A percentile compares a stretch with the other conserved stretches of the same genome.
These are phyloP conservation scores for Choreutis nemorana DNA, from an alignment of 2,888 invertebrate species.

Conservation along the genomic window DNA sequence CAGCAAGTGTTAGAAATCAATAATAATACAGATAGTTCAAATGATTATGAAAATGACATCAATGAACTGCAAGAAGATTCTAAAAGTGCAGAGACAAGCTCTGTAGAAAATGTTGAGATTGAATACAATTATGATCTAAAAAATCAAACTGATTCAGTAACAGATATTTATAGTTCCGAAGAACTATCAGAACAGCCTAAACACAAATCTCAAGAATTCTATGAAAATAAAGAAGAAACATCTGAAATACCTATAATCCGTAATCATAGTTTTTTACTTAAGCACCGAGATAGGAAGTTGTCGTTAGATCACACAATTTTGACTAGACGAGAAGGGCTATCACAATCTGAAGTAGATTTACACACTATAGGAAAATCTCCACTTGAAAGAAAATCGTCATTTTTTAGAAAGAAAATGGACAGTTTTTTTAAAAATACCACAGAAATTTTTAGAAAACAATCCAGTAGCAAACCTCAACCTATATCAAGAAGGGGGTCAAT, in stretches of 20 bases:
- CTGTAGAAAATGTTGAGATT: too few species aligned
- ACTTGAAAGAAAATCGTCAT: conserved; percentile 51
- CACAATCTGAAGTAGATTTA: conserved; percentile 51
- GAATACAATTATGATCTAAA: conserved; percentile 11
- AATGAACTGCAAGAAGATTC: not conserved
- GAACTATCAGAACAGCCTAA: not conserved
- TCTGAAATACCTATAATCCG: not conserved
- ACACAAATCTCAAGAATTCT: not conserved
- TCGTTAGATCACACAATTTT: conserved; percentile 48
- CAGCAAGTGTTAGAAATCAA: conserved; percentile 9
- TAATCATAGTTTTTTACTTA: not conserved
- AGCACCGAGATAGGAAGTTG: conserved; percentile 33
- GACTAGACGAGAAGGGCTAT: conserved; percentile 33
- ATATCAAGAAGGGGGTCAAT: conserved; percentile 34
- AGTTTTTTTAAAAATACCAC: conserved; percentile 53
- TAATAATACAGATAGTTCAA: conserved; percentile 10
- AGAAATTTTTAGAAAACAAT: conserved; percentile 45
- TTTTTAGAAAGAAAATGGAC: conserved; percentile 53
- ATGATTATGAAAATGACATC: not conserved
- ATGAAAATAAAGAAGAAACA: not conserved
- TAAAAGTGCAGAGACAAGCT: too few species aligned
- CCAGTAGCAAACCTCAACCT: conserved; percentile 22
- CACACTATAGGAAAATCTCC: conserved; percentile 49
- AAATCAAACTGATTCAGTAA: conserved; percentile 5
- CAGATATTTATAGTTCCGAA: not conserved